A percentile compares a stretch with the other conserved stretches of the same genome.
These are phyloP conservation scores for Mythimna loreyi DNA, from an alignment of 2,888 invertebrate species.

Conservation along the genomic window DNA sequence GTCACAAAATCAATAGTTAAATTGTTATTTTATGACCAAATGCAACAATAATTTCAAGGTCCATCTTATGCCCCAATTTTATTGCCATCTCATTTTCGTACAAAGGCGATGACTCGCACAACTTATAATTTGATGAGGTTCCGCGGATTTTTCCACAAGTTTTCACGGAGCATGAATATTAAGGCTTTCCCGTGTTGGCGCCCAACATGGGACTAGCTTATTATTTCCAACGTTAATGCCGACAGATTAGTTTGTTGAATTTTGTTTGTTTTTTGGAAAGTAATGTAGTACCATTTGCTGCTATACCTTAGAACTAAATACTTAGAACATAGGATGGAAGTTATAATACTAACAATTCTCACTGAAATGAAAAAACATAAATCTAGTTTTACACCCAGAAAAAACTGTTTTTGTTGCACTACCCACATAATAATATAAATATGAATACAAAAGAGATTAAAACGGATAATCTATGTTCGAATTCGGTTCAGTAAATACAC, in stretches of 20 bases:
- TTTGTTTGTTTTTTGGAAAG: conserved; percentile 21
- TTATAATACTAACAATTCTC: too few relatives aligned
- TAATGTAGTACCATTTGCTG: background rate
- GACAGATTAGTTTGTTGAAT: conserved; percentile 27
- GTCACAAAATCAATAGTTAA: background rate
- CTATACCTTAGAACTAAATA: too few relatives aligned
- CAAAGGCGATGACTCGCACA: conserved; percentile 72
- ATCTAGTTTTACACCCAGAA: too few relatives aligned
- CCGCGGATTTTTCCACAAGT: conserved; percentile 77
- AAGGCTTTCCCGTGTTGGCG: conserved; percentile 79
- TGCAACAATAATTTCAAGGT: background rate
- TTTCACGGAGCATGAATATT: conserved; percentile 84
- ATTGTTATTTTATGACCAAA: background rate
- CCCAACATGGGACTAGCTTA: conserved; percentile 74
- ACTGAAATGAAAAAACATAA: too few relatives aligned
- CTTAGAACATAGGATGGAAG: too few relatives aligned
- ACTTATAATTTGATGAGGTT: conserved; percentile 84
- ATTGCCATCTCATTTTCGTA: conserved; percentile 47
- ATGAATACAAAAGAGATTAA: too few relatives aligned
- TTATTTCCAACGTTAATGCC: conserved; percentile 47
- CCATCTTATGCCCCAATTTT: background rate
- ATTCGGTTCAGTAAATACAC: background rate
- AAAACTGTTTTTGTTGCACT: too few relatives aligned
- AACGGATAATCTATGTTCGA: too few relatives aligned
- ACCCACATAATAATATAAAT: too few relatives aligned